These are phyloP conservation scores for Leptoclinus maculatus DNA, from an alignment of 2,797 vertebrate genomes.

Conservation along the genomic window DNA sequence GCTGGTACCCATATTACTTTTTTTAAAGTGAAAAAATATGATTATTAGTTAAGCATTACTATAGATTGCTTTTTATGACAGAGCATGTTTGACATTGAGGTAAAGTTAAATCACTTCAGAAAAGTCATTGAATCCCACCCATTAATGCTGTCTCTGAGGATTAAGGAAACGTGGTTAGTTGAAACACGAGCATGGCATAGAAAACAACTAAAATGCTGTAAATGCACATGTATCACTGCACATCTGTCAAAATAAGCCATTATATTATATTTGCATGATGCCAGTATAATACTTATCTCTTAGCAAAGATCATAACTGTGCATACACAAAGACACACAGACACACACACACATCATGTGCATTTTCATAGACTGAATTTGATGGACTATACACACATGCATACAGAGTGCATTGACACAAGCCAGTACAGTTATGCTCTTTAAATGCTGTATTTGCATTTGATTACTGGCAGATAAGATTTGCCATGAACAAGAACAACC, in stretches of 20 bases:
- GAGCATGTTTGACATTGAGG: background rate
- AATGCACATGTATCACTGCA: background rate
- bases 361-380: background rate
- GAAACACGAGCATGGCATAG: background rate
- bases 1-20: background rate
- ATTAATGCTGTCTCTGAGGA: background rate
- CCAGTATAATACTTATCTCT: background rate
- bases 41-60: background rate
- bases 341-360: background rate
- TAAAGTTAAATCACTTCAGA: background rate
- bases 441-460: constrained; percentile 19
- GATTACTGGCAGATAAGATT: background rate
- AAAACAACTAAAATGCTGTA: background rate
- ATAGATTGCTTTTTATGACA: background rate
- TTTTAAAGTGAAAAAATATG: background rate
- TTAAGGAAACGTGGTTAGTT: background rate
- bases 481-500: background rate
- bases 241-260: background rate
- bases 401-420: background rate
- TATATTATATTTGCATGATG: constrained; percentile 10
- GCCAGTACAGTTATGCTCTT: background rate
- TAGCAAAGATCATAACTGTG: background rate
- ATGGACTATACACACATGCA: background rate
- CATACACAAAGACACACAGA: background rate
- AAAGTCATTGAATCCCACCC: background rate